Conservation (phyloP, 2,797 vertebrate species). For the Pitangus sulphuratus region DNA sequence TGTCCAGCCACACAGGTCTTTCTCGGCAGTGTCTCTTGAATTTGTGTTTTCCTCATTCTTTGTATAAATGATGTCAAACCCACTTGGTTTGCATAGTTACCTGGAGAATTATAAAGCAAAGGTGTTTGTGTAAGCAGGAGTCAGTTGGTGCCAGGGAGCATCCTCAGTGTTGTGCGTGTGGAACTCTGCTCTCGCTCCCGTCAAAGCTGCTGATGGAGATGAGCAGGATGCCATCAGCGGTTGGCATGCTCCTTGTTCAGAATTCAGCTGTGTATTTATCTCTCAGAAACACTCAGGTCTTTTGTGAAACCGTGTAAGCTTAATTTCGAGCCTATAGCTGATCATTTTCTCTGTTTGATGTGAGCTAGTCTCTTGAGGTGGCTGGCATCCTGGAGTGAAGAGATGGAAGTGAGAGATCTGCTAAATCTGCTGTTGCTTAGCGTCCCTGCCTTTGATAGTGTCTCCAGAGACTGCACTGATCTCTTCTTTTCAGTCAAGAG, state of each 20-base stretch:
- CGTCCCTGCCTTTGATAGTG: slow-evolving; percentile 69
- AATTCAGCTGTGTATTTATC: slow-evolving; percentile 62
- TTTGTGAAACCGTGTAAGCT: slow-evolving; percentile 67
- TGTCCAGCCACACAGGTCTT: background rate
- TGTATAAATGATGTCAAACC: background rate
- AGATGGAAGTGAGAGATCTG: slow-evolving; percentile 51
- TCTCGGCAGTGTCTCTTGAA: background rate
- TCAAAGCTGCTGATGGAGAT: background rate
- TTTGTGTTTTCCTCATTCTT: background rate
- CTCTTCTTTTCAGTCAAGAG: slow-evolving; percentile 65
- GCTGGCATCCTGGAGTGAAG: slow-evolving; percentile 33
- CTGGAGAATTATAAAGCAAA: background rate
- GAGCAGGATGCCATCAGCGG: background rate
- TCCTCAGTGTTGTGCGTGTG: rapidly evolving
- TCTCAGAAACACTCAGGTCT: slow-evolving; percentile 65
- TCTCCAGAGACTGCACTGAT: slow-evolving; percentile 70
- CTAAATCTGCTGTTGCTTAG: slow-evolving; percentile 66
- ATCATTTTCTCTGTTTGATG: slow-evolving; percentile 66
- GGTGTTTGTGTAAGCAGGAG: background rate
- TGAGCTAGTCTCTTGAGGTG: slow-evolving; percentile 66
- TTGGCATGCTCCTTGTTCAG: background rate
- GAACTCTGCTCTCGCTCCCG: rapidly evolving
- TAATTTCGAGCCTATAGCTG: slow-evolving; percentile 41
- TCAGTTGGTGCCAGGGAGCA: rapidly evolving
- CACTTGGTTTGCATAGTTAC: background rate